Conservation (phyloP, 2,113 vertebrate species). For the Lepisosteus osseus region DNA sequence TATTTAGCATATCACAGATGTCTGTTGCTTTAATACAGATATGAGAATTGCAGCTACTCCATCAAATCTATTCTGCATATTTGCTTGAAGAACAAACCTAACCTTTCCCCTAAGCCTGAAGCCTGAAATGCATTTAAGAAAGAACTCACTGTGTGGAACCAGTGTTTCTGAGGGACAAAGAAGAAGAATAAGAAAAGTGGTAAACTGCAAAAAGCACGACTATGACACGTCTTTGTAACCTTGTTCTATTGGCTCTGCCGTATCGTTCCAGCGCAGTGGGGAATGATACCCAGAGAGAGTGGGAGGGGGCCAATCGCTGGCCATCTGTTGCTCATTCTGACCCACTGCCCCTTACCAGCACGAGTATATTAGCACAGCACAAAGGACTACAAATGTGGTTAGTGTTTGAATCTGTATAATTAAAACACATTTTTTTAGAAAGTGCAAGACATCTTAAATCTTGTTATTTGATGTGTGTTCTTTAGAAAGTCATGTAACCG, state of each 20-base stretch:
- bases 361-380: conserved; percentile 52
- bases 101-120: too few relatives aligned
- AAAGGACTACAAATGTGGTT: conserved; percentile 17
- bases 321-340: conserved; percentile 68
- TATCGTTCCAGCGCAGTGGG: conserved; percentile 34
- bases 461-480: too few relatives aligned
- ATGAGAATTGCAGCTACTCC: too few relatives aligned
- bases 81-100: too few relatives aligned
- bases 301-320: conserved; percentile 19
- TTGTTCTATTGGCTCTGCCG: conserved; percentile 40
- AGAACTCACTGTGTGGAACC: too few relatives aligned
- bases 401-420: conserved; percentile 41
- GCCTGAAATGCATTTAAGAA: too few relatives aligned
- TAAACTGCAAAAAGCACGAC: conserved; percentile 38
- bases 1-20: too few relatives aligned
- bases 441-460: not conserved
- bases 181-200: too few relatives aligned
- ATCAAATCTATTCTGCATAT: too few relatives aligned
- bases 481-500: too few relatives aligned
- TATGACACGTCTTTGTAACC: conserved; percentile 57
- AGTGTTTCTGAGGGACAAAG: too few relatives aligned
- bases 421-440: conserved; percentile 34
- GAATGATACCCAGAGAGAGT: conserved; percentile 26
- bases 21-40: too few relatives aligned
- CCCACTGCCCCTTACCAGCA: conserved; percentile 54